A percentile compares a stretch with the other conserved stretches of the same genome.
Conservation (phyloP, 2,797 vertebrate species). For the Scyliorhinus canicula region DNA sequence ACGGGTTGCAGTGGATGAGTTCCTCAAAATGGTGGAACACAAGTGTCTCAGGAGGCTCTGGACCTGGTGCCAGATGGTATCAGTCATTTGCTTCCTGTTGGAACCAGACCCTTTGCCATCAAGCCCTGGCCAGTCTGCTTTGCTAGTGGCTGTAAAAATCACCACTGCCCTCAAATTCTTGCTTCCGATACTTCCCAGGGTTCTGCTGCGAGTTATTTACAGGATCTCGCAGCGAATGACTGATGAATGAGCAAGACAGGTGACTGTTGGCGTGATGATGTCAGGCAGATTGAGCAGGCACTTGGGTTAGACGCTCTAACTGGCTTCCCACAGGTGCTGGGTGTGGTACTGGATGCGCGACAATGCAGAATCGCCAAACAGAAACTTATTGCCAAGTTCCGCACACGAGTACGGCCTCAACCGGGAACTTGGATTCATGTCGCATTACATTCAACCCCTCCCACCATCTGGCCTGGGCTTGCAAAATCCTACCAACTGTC, state of each 20-base stretch:
- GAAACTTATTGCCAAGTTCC: no score
- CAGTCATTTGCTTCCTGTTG: background rate
- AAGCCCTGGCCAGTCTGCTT: background rate
- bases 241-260: background rate
- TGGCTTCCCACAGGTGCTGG: background rate
- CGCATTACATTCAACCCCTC: no score
- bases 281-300: background rate
- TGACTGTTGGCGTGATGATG: background rate
- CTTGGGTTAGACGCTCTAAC: background rate
- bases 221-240: background rate
- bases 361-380: no score
- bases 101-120: background rate
- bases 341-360: no score
- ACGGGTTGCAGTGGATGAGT: background rate
- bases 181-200: background rate
- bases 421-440: no score
- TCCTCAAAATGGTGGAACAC: background rate
- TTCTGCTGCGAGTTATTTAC: background rate
- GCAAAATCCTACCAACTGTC: no score
- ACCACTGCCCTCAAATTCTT: background rate
- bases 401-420: no score
- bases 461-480: no score
- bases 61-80: no score
- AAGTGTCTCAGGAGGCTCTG: background rate
- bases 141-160: background rate